Percentiles rank a stretch among this genome's conserved stretches.
Conservation (phyloP, 92 coral and sea anemone species). For the Parazoanthus darwini region DNA sequence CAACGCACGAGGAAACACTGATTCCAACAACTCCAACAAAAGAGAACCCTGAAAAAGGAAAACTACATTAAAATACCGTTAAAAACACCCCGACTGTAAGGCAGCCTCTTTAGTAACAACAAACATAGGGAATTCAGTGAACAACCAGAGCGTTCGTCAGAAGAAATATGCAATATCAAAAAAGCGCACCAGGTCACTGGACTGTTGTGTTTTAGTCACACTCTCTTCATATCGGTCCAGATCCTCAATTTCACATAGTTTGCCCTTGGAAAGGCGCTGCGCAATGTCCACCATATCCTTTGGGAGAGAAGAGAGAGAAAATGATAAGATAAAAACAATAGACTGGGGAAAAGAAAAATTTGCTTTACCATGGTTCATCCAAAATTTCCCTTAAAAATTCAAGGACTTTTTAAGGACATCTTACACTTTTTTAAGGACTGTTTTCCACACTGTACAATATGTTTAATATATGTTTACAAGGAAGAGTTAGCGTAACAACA, state of each 20-base stretch:
- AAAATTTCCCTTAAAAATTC: no score
- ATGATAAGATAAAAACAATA: not conserved
- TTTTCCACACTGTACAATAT: no score
- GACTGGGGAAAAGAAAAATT: not conserved
- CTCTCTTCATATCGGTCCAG: constrained; percentile 48
- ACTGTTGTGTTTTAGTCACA: constrained; percentile 40
- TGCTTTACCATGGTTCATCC: no score
- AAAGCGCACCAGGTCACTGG: not conserved
- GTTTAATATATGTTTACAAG: no score
- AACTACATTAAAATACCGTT: not conserved
- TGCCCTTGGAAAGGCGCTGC: constrained; percentile 56
- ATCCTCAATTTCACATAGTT: constrained; percentile 55
- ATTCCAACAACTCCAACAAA: constrained; percentile 53
- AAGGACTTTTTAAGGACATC: no score
- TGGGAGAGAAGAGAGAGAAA: not conserved
- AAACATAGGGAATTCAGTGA: no score
- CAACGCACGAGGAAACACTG: constrained; percentile 65
- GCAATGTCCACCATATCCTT: constrained; percentile 65
- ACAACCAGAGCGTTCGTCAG: not conserved
- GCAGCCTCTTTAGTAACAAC: no score
- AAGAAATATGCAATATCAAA: not conserved
- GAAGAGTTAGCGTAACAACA: no score
- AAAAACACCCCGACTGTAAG: no score
- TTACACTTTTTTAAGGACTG: no score
- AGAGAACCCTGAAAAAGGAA: constrained; percentile 39